phyloP scores from a whole-genome alignment of 2,888 invertebrate species.

The Lacanobia wlatinum region DNA sequence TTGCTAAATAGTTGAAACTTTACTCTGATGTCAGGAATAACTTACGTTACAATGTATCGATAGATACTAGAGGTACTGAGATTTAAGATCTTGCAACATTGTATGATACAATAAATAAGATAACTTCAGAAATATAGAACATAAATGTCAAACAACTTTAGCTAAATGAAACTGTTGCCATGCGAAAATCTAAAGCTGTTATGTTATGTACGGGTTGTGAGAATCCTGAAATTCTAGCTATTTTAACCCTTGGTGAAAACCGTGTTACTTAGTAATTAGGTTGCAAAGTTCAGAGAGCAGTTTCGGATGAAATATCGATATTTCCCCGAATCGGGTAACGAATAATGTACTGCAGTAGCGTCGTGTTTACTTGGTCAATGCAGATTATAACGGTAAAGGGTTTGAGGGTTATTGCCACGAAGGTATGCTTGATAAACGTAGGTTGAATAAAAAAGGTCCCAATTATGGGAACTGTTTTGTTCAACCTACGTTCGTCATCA shows the following conservation, averaged over 20 bases:
- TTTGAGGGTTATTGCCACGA: background rate
- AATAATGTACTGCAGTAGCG: background rate
- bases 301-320: slow-evolving; percentile 1
- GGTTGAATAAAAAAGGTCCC: no score
- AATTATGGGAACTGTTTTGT: background rate
- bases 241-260: background rate
- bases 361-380: background rate
- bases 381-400: background rate
- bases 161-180: background rate
- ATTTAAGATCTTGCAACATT: background rate
- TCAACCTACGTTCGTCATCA: no score
- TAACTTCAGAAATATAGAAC: slow-evolving; percentile 12
- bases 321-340: no score
- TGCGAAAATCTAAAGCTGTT: background rate
- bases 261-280: background rate
- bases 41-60: background rate
- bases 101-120: slow-evolving; percentile 3
- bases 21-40: background rate
- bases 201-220: background rate
- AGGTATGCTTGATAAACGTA: background rate
- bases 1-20: background rate
- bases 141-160: background rate
- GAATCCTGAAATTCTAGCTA: background rate
- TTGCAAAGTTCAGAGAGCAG: slow-evolving; percentile 8
- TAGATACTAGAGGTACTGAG: background rate